phyloP scores from a whole-genome alignment of 2,797 vertebrate species.

The Poecilia velifera region DNA sequence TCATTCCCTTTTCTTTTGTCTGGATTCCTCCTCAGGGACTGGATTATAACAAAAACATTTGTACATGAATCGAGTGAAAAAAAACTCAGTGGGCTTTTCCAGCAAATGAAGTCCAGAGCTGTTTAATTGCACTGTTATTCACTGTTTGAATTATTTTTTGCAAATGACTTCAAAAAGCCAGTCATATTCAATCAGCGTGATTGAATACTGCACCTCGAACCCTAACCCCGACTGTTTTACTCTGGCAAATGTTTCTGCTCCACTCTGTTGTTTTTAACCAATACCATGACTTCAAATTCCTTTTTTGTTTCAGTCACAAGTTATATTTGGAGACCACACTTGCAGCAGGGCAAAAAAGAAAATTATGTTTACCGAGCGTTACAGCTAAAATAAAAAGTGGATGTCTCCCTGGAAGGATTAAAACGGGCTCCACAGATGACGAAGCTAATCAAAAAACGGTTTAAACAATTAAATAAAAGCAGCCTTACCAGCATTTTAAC shows the following conservation, averaged over 20 bases:
- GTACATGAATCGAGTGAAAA: constrained; percentile 49
- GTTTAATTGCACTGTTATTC: constrained; percentile 41
- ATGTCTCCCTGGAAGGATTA: neutral
- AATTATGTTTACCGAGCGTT: neutral
- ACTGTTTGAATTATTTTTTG: constrained; percentile 27
- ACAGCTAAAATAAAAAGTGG: neutral
- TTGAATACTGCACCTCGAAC: constrained; percentile 10
- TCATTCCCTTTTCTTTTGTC: constrained; percentile 57
- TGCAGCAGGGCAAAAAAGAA: neutral
- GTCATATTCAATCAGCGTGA: constrained; percentile 28
- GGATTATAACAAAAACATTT: constrained; percentile 70
- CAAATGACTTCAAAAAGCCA: constrained; percentile 40
- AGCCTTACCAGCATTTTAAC: neutral
- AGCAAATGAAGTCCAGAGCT: constrained; percentile 48
- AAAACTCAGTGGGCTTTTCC: constrained; percentile 22
- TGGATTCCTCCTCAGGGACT: constrained; percentile 51
- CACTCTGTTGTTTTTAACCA: constrained; percentile 9
- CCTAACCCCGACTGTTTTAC: constrained; percentile 1
- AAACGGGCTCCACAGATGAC: neutral
- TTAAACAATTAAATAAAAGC: neutral
- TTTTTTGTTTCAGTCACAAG: neutral
- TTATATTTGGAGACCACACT: constrained; percentile 1
- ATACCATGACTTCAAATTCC: constrained; percentile 8
- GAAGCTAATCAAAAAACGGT: neutral
- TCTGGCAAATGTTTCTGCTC: constrained; percentile 6